These are phyloP conservation scores for Ageneiosus marmoratus DNA, from an alignment of 2,113 vertebrate genomes.

Conservation along the genomic window DNA sequence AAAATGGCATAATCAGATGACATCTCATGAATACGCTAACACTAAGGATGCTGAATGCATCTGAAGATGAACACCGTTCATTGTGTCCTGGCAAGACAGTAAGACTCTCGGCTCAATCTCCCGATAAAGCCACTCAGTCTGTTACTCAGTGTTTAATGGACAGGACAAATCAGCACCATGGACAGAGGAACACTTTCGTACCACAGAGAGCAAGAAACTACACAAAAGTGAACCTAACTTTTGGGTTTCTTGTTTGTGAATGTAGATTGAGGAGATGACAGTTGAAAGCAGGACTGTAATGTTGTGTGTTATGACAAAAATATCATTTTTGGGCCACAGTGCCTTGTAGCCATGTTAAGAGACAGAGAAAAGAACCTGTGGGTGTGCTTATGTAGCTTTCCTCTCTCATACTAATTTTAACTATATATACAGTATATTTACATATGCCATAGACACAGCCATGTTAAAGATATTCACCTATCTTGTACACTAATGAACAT, in stretches of 20 bases:
- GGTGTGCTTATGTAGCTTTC: background rate
- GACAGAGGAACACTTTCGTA: constrained; percentile 34
- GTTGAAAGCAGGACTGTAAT: background rate
- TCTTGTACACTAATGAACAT: background rate
- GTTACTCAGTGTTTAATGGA: constrained; percentile 23
- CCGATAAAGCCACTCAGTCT: constrained; percentile 36
- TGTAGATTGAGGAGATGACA: background rate
- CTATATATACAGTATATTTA: background rate
- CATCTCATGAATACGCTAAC: constrained; percentile 47
- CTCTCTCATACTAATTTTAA: background rate
- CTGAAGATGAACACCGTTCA: constrained; percentile 42
- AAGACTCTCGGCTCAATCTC: constrained; percentile 38
- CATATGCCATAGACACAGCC: background rate
- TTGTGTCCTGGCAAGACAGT: constrained; percentile 27
- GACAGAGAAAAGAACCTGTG: background rate
- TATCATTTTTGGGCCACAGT: background rate
- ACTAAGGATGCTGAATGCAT: constrained; percentile 35
- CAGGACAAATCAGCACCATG: constrained; percentile 48
- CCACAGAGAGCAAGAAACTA: background rate
- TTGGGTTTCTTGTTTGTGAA: background rate
- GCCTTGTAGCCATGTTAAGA: background rate
- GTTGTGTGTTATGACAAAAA: background rate
- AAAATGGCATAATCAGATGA: constrained; percentile 34
- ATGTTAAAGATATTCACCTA: background rate
- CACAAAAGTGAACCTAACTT: background rate